Conservation (phyloP, 2,113 vertebrate species). For the Clinocottus analis region DNA sequence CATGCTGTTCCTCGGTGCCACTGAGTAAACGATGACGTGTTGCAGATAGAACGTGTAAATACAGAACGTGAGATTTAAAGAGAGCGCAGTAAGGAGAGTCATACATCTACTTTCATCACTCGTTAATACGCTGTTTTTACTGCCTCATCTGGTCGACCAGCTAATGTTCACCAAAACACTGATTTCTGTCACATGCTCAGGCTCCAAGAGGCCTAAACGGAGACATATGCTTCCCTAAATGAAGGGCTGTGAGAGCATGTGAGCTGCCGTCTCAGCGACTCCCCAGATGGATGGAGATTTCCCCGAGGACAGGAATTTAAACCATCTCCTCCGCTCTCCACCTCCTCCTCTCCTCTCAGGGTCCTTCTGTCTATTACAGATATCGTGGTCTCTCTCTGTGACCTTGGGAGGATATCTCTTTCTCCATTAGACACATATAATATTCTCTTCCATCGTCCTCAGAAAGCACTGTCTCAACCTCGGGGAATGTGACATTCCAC, state of each 20-base stretch:
- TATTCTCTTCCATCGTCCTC: constrained; percentile 22
- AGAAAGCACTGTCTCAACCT: constrained; percentile 27
- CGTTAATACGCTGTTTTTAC: constrained; percentile 31
- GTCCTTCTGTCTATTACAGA: constrained; percentile 47
- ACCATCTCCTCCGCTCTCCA: constrained; percentile 47
- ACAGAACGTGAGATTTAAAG: constrained; percentile 6
- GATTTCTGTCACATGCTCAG: constrained; percentile 54
- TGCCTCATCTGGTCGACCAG: constrained; percentile 44
- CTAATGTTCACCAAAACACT: constrained; percentile 60
- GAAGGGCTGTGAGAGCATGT: constrained; percentile 63
- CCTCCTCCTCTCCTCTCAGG: constrained; percentile 55
- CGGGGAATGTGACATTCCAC: constrained; percentile 34
- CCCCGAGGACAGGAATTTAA: constrained; percentile 67
- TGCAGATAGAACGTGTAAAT: not conserved
- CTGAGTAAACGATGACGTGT: no score
- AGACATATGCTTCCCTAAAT: constrained; percentile 77
- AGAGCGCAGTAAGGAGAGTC: not conserved
- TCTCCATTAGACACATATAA: constrained; percentile 46
- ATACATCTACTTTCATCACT: constrained; percentile 20
- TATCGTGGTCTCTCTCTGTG: constrained; percentile 41
- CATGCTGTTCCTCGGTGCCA: not conserved
- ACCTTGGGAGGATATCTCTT: constrained; percentile 62
- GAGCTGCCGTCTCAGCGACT: constrained; percentile 57
- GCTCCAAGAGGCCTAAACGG: constrained; percentile 65
- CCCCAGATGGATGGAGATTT: constrained; percentile 77